These are phyloP conservation scores for Opisthocomus hoazin DNA, from an alignment of 2,113 vertebrate species.

Conservation along the genomic window DNA sequence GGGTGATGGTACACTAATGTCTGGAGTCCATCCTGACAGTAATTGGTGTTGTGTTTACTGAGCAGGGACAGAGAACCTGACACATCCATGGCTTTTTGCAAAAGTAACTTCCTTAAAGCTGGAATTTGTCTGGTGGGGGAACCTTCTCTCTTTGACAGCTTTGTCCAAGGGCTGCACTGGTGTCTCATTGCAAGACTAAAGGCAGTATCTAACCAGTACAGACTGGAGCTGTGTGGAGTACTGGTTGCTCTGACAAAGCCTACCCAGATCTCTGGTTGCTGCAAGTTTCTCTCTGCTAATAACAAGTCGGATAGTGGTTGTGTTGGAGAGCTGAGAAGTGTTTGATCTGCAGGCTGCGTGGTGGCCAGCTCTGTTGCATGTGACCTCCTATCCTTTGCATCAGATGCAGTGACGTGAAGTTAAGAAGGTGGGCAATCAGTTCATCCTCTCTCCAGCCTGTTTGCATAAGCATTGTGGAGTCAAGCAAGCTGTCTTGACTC, in stretches of 20 bases:
- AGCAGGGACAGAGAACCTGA: not conserved
- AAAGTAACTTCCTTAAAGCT: not conserved
- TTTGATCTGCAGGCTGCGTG: not conserved
- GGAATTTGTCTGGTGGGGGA: not conserved
- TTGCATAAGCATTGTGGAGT: not conserved
- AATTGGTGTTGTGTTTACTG: not conserved
- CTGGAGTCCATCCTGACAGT: not conserved
- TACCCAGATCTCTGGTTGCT: not conserved
- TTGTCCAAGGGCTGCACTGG: not conserved
- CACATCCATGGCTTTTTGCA: not conserved
- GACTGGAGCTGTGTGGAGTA: not conserved
- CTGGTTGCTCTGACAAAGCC: not conserved
- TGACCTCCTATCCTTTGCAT: accelerated
- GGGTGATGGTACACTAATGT: not conserved
- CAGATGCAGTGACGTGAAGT: not conserved
- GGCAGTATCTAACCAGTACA: not conserved
- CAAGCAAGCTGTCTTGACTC: not conserved
- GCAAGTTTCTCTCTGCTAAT: not conserved
- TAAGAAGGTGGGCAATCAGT: not conserved
- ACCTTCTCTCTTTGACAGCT: not conserved
- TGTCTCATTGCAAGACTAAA: not conserved
- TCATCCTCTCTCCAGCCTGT: not conserved
- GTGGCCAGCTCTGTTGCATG: not conserved
- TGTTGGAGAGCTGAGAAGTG: not conserved
- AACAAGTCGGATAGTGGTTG: accelerated